Evolutionary conservation across 2,888 invertebrate genomes (phyloP), one percentile per base, ranked within the genome.

Genomic region (Drosophila sordidapex): DNA sequence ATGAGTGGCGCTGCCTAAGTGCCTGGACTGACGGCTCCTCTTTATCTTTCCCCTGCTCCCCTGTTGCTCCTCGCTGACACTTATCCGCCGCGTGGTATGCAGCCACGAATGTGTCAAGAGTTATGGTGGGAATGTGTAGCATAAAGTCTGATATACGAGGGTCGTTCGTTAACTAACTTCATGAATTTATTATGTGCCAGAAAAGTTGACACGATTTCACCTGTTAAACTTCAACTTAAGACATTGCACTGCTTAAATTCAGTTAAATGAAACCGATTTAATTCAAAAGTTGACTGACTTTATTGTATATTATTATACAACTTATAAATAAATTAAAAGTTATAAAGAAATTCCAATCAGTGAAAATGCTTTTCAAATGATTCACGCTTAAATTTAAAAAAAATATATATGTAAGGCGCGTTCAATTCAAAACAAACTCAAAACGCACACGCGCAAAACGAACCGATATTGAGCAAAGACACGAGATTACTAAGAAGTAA

Each of bases 1-100:
- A 84, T 83, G 86, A 77, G 73, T 57, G 36, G 43, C 65, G 48
- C n/a, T 21, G 68, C 56, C 25, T 33, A 46, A 58, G 46, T 59
- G 76, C 54, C 52, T 57, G 36, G 43, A 61, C 80, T 63, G 54
- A 61, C 18, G 54, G 11, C 15, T 57, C 31, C 38, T 48, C 49
- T 27, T 36, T 25, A 7, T 36, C 3, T 15, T 13, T 21, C 54
- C 52, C n/a, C 70, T 18, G 15, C 15, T 15, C 10, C 15, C 1
- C 35, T n/a, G 1, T 1, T 43, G 31, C 53, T 43, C 21, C 48
- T 53, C 25, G 46, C n/a, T 56, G 63, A 48, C 59, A 63, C 59
- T 72, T 63, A 49, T 46, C 49, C 63, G 49, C 43, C 70, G 38
- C 48, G 21, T 36, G 29, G 48, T 31, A 58, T 70, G 53, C 66